Percentiles rank a stretch among this genome's conserved stretches.
Evolutionary conservation across 2,888 invertebrate genomes (phyloP).

Genomic region (Pantelozetes paolii): DNA sequence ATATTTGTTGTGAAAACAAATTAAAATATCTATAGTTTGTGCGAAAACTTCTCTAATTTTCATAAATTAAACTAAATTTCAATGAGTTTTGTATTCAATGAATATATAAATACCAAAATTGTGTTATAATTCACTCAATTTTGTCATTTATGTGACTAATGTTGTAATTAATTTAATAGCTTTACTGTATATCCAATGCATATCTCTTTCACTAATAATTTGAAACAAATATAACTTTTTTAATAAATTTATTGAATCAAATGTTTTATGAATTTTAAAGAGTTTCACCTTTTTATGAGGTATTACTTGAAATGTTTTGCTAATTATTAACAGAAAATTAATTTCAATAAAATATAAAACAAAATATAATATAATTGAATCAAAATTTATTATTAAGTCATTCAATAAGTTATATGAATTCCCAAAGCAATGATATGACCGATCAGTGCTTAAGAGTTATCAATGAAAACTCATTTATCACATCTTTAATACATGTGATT

Average conservation of each 20-base stretch:
- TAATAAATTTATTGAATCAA: no score
- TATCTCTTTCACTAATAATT: background rate
- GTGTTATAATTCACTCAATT: background rate
- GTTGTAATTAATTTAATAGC: conserved; percentile 5
- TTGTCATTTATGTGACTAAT: background rate
- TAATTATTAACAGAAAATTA: conserved; percentile 2
- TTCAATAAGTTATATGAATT: background rate
- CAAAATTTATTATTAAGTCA: conserved; percentile 8
- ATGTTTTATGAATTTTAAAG: background rate
- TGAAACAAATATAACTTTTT: background rate
- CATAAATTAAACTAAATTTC: no score
- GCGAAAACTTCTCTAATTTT: background rate
- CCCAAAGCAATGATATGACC: conserved; percentile 3
- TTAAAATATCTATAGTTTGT: background rate
- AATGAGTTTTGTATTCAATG: background rate
- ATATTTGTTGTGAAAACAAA: background rate
- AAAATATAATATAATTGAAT: conserved; percentile 2
- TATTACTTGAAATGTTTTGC: background rate
- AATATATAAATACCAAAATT: background rate
- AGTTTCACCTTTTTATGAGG: background rate
- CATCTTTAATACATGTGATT: background rate
- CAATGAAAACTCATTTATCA: conserved; percentile 14
- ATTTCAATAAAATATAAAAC: background rate
- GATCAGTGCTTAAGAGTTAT: background rate
- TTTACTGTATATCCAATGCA: background rate